Conservation (phyloP, 2,113 vertebrate genomes). For the Pteronura brasiliensis region DNA sequence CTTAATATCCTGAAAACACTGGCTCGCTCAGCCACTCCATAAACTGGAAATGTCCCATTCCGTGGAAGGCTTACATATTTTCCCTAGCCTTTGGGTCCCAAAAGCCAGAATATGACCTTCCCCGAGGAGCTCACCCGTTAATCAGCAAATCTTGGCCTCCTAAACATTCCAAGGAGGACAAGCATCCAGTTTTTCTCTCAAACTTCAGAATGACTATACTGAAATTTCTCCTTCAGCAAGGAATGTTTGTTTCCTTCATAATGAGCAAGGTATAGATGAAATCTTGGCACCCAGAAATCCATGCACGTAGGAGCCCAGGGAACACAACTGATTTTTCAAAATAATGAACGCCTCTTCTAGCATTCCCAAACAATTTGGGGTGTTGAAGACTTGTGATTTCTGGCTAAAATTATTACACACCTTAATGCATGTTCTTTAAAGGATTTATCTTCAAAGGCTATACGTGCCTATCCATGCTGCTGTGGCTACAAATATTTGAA, state of each 20-base stretch:
- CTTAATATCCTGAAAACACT: background rate
- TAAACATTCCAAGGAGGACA: background rate
- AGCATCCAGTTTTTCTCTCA: background rate
- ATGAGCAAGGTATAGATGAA: background rate
- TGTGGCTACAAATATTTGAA: background rate
- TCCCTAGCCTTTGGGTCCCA: background rate
- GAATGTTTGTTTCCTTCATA: background rate
- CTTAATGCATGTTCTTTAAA: background rate
- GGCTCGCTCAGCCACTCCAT: background rate
- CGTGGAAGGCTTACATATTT: background rate
- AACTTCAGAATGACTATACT: background rate
- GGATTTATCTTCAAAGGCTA: background rate
- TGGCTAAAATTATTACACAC: background rate
- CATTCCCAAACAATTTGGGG: background rate
- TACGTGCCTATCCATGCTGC: background rate
- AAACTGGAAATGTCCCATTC: background rate
- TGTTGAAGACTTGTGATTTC: background rate
- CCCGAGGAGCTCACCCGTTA: background rate
- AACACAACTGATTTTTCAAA: constrained; percentile 22
- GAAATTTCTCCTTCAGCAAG: constrained; percentile 14
- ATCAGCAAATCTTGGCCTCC: background rate
- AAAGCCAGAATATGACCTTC: background rate
- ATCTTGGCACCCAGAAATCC: background rate
- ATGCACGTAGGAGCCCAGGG: background rate
- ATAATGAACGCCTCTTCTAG: background rate